Evolutionary conservation across 53 echinoderm and acorn worm genomes (phyloP), one percentile per base, ranked within the genome.

Genomic region (Mesocentrotus franciscanus): DNA sequence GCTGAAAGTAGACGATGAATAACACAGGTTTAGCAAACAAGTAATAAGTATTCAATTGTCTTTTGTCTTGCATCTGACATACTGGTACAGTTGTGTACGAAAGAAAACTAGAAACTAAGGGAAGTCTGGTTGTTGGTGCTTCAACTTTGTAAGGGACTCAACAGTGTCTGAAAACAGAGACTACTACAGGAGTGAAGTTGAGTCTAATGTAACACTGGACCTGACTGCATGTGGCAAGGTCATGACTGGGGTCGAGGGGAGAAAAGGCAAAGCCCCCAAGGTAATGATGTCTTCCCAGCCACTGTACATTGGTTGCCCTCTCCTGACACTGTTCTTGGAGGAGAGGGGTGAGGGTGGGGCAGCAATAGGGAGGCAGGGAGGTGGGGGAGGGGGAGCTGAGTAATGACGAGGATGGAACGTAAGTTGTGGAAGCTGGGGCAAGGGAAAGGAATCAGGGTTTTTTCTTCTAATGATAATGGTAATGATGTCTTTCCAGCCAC

Each of bases 181-280:
- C 56, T 87, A 87, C 13, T 35, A 1, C 12, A 14, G 87, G 15
- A 27, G 87, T 58, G 14, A 68, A 75, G 92, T 74, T 93, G 83
- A 81, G 61, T 58, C 62, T 93, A 93, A 93, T 93, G 62, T 83
- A 93, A 81, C 94, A 78, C 79, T 81, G 94, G 83, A 93, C 94
- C 83, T 93, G 94, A 83, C 83, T 93, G 60, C 83, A 93, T 93
- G 79, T 60, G 94, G 83, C 94, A 93, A 78, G 94, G 91, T 61
- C 91, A 27, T 64, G 91, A 64, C 66, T 61, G 24, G 16, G 91
- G 91, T 91, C 91, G 66, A 61, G 66, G 90, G 61, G 20, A 35
- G 24, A 18, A 66, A 64, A 24, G 91, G 20, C 34, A 91, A 56
- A 66, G 20, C 61, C 91, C 91, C 91, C 90, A 91, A 91, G 91